Base-by-base conservation (phyloP, 2,888 invertebrate genomes). In the Andrena dorsata region DNA sequence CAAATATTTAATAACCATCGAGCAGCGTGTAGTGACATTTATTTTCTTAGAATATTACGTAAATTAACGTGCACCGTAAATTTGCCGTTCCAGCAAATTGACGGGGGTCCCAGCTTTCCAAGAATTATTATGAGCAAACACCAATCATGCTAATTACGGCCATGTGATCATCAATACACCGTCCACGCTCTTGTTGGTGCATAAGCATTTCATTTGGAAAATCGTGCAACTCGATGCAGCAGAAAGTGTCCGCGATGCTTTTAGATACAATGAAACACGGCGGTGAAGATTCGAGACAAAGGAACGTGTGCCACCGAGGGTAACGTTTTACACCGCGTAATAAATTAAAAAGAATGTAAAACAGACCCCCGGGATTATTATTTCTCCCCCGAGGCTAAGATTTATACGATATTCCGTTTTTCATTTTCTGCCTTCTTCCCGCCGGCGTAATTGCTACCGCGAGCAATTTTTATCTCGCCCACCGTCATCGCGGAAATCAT, bases 271-370 rank as follows among this genome's bases (percentile, higher is more conserved):
- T 61, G 75, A 71, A 80, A 69, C 41, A 51, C 32, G 41, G 28
- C 26, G 49, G 63, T 13, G 5, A 23, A 23, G 32, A 23, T n/a
- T 51, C 66, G 73, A 30, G 70, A 82, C 82, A 82, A 82, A 82
- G 75, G 66, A 35, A 75, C 75, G 28, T 20, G 63, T 61, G 56
- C 61, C 53, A 4, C 30, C 51, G 61, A 58, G 49, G 68, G 41
- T 71, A 66, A 63, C 66, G 66, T 35, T 75, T 66, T 68, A 58
- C 56, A 66, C 49, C 47, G 23, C 41, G 81, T 80, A 81, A 82
- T 82, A 82, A 82, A 82, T 82, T 82, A 80, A 75, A 82, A 79
- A 75, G 72, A 80, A 71, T 80, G 69, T 74, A 82, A 75, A 80
- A 75, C 76, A 80, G 70, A 71, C 65, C 56, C 60, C 49, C 53